Base-by-base conservation (phyloP, 2,797 vertebrate genomes). In the Sparus aurata region DNA sequence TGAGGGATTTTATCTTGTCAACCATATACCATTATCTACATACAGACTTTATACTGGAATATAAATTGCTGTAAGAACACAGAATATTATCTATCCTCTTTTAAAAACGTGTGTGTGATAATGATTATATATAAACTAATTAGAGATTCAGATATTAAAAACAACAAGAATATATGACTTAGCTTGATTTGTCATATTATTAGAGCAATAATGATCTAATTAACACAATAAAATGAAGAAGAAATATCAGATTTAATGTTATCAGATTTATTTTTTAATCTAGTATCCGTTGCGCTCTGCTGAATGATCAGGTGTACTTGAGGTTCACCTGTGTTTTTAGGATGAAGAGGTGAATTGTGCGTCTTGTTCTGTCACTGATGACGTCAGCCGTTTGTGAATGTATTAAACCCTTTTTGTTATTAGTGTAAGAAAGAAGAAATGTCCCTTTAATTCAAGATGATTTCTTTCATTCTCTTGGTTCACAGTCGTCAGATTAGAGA, bases 181-280 rank as follows among this genome's bases (percentile, higher is more conserved):
- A 3, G 25, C 8, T 27, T n/a, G n/a, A 50, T 18, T 1, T 50
- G 20, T n/a, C 20, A 50, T 50, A n/a, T 22, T 22, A 12, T 18
- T 49, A 49, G 12, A 53, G 22, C 54, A 53, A 43, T 13, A 27
- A 27, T 43, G 17, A 41, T 38, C 11, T 38, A 11, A 38, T 38
- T 38, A 38, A 38, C 10, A 38, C 38, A 63, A 63, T 20, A 2
- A 43, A 18, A 41, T 59, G 34, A 59, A 59, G 4, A 38, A 46
- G 0, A 55, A 23, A 65, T 47, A 41, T 9, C 1, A 0, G 13
- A 4, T n/a, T 54, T 41, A 55, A 57, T 1, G 17, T 25, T 12
- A 8, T 10, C 2, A 12, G 15, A 22, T 23, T 13, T 45, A 11
- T 45, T 0, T 45, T 0, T 54, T 9, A 60, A 15, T n/a, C 2